Evolutionary conservation across 2,888 invertebrate genomes (phyloP).

Genomic region (Melinopterus prodromus): DNA sequence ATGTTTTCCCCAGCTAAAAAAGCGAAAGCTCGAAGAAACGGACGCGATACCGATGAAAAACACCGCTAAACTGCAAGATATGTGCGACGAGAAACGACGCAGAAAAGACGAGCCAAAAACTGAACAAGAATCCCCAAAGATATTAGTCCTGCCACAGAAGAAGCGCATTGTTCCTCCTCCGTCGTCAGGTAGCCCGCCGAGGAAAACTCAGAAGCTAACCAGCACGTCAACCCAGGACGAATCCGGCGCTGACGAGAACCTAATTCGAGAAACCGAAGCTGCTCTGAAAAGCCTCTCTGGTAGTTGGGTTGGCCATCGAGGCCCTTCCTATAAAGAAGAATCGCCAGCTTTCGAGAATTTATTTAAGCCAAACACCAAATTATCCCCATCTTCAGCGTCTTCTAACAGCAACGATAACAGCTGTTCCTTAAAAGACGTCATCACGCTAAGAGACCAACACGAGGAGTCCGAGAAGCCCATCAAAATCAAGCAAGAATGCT

Average conservation of each 20-base stretch:
- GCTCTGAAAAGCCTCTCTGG: constrained; percentile 88
- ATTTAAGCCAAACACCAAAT: constrained; percentile 78
- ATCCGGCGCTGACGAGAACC: constrained; percentile 75
- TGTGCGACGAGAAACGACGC: constrained; percentile 58
- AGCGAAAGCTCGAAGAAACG: constrained; percentile 69
- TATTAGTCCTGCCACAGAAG: constrained; percentile 67
- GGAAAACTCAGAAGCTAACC: constrained; percentile 61
- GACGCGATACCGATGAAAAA: constrained; percentile 50
- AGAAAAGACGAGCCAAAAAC: constrained; percentile 56
- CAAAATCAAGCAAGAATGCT: constrained; percentile 52
- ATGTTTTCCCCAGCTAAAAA: constrained; percentile 70
- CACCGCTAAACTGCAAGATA: constrained; percentile 52
- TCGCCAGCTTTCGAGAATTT: constrained; percentile 84
- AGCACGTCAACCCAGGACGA: constrained; percentile 54
- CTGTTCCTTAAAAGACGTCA: constrained; percentile 74
- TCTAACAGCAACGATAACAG: constrained; percentile 66
- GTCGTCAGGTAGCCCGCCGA: constrained; percentile 52
- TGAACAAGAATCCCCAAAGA: constrained; percentile 52
- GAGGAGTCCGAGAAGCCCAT: constrained; percentile 51
- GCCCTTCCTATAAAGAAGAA: constrained; percentile 74
- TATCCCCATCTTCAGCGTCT: constrained; percentile 72
- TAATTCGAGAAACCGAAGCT: constrained; percentile 88
- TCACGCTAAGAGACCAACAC: constrained; percentile 61
- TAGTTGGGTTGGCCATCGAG: constrained; percentile 79
- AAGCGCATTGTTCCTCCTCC: constrained; percentile 63